Evolutionary conservation across 2,888 invertebrate species (phyloP).

Genomic region (Nebria salina): DNA sequence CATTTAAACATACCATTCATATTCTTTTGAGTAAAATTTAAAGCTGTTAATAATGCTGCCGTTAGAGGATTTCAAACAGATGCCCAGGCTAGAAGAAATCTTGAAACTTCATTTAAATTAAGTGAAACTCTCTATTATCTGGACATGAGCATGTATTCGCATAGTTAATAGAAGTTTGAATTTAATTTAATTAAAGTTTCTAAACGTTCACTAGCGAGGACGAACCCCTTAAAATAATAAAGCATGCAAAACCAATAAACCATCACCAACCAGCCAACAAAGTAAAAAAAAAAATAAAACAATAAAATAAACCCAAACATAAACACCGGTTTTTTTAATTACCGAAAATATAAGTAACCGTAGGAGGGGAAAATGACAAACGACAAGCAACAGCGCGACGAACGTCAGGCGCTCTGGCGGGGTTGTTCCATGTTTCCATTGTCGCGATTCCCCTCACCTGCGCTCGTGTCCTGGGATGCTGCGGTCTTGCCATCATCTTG

Average conservation of each 20-base stretch:
- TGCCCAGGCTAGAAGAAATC: too few relatives aligned
- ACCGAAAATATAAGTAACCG: slow-evolving; percentile 60
- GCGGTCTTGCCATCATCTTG: slow-evolving; percentile 48
- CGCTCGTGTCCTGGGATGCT: slow-evolving; percentile 55
- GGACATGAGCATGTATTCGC: too few relatives aligned
- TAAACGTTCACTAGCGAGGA: not conserved
- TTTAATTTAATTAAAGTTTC: not conserved
- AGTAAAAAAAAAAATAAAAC: slow-evolving; percentile 8
- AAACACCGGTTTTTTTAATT: slow-evolving; percentile 51
- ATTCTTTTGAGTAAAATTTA: too few relatives aligned
- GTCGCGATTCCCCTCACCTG: slow-evolving; percentile 61
- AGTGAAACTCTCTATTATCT: too few relatives aligned
- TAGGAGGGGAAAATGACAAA: slow-evolving; percentile 57
- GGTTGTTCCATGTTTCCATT: slow-evolving; percentile 55
- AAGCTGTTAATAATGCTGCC: too few relatives aligned
- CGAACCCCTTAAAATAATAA: not conserved
- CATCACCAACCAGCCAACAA: slow-evolving; percentile 24
- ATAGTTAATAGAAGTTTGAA: not conserved
- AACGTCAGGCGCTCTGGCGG: slow-evolving; percentile 58
- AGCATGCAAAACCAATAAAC: slow-evolving; percentile 28
- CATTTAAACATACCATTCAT: too few relatives aligned
- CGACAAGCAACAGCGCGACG: slow-evolving; percentile 54
- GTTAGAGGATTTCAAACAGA: too few relatives aligned
- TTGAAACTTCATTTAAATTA: too few relatives aligned
- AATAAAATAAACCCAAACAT: slow-evolving; percentile 19